Conservation (phyloP, 2,888 invertebrate species). For the Macrophya alboannulata region DNA sequence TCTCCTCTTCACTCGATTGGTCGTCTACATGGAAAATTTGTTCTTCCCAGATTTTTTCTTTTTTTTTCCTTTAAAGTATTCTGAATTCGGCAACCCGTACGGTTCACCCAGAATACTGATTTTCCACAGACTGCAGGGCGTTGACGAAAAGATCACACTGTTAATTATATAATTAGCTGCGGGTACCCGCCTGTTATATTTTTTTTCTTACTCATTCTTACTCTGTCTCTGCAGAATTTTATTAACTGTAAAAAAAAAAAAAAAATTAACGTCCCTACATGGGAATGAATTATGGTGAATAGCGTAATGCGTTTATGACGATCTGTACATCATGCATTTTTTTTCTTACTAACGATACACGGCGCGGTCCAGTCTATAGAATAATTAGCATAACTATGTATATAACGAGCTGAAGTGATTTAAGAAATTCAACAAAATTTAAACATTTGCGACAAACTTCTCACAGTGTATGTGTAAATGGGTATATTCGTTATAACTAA, state of each 20-base stretch:
- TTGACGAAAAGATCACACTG: neutral
- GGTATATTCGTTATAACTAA: neutral
- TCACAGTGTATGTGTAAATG: neutral
- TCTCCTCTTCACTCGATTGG: neutral
- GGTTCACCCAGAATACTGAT: neutral
- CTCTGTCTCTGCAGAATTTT: neutral
- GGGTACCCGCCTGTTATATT: slow-evolving; percentile 16
- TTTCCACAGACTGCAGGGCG: neutral
- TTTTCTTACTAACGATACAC: too few species aligned
- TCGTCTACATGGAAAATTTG: neutral
- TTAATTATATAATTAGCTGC: slow-evolving; percentile 15
- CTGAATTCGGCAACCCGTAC: neutral
- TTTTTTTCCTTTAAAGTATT: neutral
- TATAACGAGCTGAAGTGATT: neutral
- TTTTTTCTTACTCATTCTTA: neutral
- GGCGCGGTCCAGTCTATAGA: neutral
- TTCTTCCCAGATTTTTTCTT: neutral
- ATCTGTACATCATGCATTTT: too few species aligned
- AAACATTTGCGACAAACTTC: neutral
- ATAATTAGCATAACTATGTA: neutral
- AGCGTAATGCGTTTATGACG: too few species aligned
- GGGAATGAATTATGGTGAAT: neutral
- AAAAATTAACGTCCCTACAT: neutral
- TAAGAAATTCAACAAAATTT: neutral
- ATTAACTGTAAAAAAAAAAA: neutral